Evolutionary conservation across 2,797 vertebrate species (phyloP).

Genomic region (Leptatherina wallacei): DNA sequence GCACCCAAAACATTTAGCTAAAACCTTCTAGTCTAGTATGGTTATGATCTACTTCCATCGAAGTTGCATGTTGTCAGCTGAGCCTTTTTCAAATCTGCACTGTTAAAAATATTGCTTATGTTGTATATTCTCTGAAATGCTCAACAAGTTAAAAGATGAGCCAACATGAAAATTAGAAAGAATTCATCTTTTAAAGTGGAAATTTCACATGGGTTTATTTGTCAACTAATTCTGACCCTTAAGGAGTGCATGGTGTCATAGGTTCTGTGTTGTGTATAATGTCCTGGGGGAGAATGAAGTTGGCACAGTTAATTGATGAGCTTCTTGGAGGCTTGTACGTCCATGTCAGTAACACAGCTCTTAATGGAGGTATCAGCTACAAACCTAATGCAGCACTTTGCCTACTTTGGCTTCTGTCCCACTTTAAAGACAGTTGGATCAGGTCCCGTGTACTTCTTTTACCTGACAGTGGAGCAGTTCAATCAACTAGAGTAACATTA

Average conservation of each 20-base stretch:
- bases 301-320: conserved; percentile 35
- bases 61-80: neutral
- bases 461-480: conserved; percentile 15
- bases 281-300: conserved; percentile 10
- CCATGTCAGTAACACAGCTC: conserved; percentile 26
- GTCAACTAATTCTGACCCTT: conserved; percentile 31
- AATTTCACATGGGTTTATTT: conserved; percentile 32
- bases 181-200: neutral
- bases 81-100: neutral
- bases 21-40: neutral
- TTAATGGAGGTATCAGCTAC: conserved; percentile 32
- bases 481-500: neutral
- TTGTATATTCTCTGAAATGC: conserved; percentile 6
- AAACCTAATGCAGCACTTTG: conserved; percentile 53
- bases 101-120: neutral
- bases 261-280: conserved; percentile 8
- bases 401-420: conserved; percentile 49
- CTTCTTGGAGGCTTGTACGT: conserved; percentile 27
- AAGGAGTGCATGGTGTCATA: conserved; percentile 22
- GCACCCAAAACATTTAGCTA: too few species aligned
- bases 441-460: conserved; percentile 46
- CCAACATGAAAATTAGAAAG: neutral
- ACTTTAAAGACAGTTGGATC: conserved; percentile 37
- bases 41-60: neutral
- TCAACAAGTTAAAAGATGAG: neutral